A percentile compares a stretch with the other conserved stretches of the same genome.
Conservation (phyloP, 2,888 invertebrate genomes). For the Aelia acuminata region DNA sequence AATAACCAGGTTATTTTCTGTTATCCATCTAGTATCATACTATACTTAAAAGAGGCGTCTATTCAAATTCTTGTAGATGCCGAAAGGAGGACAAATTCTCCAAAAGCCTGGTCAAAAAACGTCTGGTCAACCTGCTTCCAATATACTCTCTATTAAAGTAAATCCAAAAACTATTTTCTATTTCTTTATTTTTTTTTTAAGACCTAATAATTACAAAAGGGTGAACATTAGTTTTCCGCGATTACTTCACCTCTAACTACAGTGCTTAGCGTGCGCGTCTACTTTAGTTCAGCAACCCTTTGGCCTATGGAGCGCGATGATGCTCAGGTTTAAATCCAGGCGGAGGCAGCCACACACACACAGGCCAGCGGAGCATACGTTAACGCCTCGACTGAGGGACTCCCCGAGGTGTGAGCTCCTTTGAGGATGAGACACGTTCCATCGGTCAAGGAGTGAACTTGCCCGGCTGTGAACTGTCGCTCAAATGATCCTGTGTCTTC, state of each 20-base stretch:
- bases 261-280: not conserved
- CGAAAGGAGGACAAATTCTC: no score
- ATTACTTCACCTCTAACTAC: not conserved
- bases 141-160: no score
- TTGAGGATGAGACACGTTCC: not conserved
- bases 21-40: no score
- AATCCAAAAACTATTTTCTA: no score
- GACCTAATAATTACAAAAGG: not conserved
- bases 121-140: no score
- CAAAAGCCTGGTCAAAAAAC: no score
- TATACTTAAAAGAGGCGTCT: no score
- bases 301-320: not conserved
- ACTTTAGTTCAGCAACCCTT: constrained; percentile 1
- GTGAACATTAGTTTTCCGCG: no score
- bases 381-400: not conserved
- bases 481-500: not conserved
- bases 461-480: not conserved
- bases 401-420: constrained; percentile 5
- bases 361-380: not conserved
- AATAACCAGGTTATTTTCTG: no score
- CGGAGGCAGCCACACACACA: not conserved
- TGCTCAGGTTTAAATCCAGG: not conserved
- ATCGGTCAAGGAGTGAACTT: constrained; percentile 17
- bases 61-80: no score
- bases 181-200: no score